These are phyloP conservation scores for Oxystoma pomonae DNA, from an alignment of 2,888 invertebrate genomes.

Conservation along the genomic window DNA sequence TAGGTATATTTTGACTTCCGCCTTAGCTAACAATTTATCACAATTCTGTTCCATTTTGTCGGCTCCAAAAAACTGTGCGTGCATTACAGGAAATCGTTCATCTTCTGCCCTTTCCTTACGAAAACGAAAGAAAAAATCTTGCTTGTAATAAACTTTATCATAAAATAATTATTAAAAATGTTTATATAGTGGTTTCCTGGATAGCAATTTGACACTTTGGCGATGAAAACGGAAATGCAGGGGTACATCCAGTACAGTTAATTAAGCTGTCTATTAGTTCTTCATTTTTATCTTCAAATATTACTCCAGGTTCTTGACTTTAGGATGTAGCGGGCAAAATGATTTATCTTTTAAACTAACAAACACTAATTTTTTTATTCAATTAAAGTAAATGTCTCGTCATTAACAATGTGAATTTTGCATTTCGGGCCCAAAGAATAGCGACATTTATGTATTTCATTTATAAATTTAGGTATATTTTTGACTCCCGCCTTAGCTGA, in stretches of 20 bases:
- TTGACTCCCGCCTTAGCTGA: slow-evolving; percentile 64
- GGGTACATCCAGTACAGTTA: slow-evolving; percentile 42
- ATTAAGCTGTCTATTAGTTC: background rate
- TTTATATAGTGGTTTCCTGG: slow-evolving; percentile 75
- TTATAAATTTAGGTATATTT: too few relatives aligned
- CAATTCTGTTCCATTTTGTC: background rate
- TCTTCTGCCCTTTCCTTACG: slow-evolving; percentile 56
- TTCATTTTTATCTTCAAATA: background rate
- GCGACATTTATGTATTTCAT: too few relatives aligned
- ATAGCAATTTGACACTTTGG: slow-evolving; percentile 65
- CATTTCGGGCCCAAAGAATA: too few relatives aligned
- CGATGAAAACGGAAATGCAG: slow-evolving; percentile 50
- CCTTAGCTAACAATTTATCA: slow-evolving; percentile 61
- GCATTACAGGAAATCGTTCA: slow-evolving; percentile 59
- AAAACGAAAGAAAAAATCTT: slow-evolving; percentile 56
- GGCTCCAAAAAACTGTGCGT: slow-evolving; percentile 79
- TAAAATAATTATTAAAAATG: slow-evolving; percentile 75
- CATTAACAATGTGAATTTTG: too few relatives aligned
- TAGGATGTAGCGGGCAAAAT: too few relatives aligned
- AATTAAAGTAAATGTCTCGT: too few relatives aligned
- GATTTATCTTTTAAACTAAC: too few relatives aligned
- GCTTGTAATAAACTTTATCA: slow-evolving; percentile 81
- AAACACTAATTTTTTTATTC: too few relatives aligned
- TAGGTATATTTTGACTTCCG: slow-evolving; percentile 58
- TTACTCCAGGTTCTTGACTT: slow-evolving; percentile 38